Base-by-base conservation (phyloP, 2,113 vertebrate genomes). In the Catharus fuscescens region DNA sequence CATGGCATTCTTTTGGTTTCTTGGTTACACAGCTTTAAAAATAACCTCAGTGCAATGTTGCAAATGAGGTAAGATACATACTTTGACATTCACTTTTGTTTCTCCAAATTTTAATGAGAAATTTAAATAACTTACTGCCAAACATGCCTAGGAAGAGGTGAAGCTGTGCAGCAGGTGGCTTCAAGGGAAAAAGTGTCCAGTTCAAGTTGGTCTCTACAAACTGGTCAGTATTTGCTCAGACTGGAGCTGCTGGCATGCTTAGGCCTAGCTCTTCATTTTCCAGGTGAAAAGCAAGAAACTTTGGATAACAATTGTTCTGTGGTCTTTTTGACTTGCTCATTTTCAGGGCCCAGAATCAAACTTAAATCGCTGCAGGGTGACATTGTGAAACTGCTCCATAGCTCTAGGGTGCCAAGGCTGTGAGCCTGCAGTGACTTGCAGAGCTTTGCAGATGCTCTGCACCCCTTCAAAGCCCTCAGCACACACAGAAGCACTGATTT, bases 31-130 rank as follows among this genome's bases (percentile, higher is more conserved):
- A 56, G 48, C 74, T 96, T 96, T 83, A 96, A 92, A 96, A 96
- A 94, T 86, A 97, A 96, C 88, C 64, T 69, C 64, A 29, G 71
- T 64, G 82, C 85, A 94, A 88, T 59, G 67, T 31, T 94, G 76
- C 87, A 92, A 88, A 88, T 79, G 81, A 91, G 85, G 94, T 34
- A 73, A 86, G 69, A 92, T 42, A 64, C 59, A 52, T 88, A 78
- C 79, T 96, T 88, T 96, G 92, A 90, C 90, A 74, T 96, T 94
- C 91, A 77, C 62, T 88, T 96, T 92, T 94, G 62, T 92, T 93
- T 91, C 82, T 90, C 92, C 79, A 93, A 95, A 94, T 93, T 93
- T 94, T 96, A 88, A 88, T 45, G 86, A 78, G 91, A 86, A 86
- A 90, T 84, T 96, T 83, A 90, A 94, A 90, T 88, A 90, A 77